Conservation (phyloP, 2,797 vertebrate genomes). For the Rhodeus uyekii region DNA sequence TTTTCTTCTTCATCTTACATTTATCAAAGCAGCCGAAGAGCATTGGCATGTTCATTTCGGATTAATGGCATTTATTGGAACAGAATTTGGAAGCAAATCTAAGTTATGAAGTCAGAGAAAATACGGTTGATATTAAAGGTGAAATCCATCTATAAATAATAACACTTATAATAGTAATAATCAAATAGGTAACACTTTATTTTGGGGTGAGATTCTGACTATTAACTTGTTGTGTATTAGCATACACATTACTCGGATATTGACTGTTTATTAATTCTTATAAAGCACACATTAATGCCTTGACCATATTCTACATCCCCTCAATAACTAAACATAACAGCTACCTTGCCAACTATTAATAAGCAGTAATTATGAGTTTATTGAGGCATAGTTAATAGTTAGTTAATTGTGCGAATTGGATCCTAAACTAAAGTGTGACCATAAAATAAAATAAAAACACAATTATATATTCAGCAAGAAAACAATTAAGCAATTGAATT, state of each 20-base stretch:
- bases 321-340: neutral
- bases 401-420: neutral
- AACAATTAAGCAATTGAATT: neutral
- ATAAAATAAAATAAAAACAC: neutral
- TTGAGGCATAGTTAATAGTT: neutral
- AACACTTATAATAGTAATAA: neutral
- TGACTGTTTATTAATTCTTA: too few relatives aligned
- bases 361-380: neutral
- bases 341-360: neutral
- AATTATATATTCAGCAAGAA: neutral
- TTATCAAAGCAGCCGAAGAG: neutral
- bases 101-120: neutral
- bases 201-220: neutral
- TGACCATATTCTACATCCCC: neutral
- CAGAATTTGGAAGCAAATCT: neutral
- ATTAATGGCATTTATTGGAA: neutral
- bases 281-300: neutral
- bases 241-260: too few relatives aligned
- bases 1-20: too few relatives aligned
- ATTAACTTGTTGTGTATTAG: neutral
- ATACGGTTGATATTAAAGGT: neutral
- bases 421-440: neutral
- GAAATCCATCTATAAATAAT: neutral
- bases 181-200: neutral
- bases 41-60: slow-evolving; percentile 17